Base-by-base conservation (phyloP, 2,797 vertebrate genomes). In the Adelosebastes latens region DNA sequence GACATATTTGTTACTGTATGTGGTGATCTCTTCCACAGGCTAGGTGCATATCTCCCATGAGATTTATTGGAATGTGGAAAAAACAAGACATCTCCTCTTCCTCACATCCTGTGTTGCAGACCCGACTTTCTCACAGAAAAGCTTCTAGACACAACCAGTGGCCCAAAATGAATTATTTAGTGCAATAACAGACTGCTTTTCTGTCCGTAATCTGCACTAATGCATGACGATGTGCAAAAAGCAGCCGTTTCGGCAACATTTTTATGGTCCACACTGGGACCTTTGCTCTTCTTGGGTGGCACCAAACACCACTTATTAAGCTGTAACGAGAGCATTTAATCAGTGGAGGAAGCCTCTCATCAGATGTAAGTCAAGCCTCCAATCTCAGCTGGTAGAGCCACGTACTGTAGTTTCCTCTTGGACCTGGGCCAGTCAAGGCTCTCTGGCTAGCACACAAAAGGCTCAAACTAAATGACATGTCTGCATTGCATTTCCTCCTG, bases 61-160 rank as follows among this genome's bases (percentile, higher is more conserved):
- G 88, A 88, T 53, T 82, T 36, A 29, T 3, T 55, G 90, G 88
- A 93, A 93, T 93, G 90, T 87, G 83, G 60, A 84, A 84, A 84
- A 85, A 52, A 88, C 80, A 82, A 71, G 61, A 79, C 61, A 53
- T 71, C 79, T 81, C 60, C 75, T 71, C 27, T 20, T 80, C 27
- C 34, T 72, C 49, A 67, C 46, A 32, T 81, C 60, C 42, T 34
- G 46, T 24, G 62, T 16, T 56, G 31, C 55, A 81, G 46, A 77
- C 20, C 5, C 2, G 2, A 68, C 20, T 32, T 59, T 27, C 55
- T 24, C 2, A 71, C 22, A 56, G 24, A 63, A 60, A 59, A 55
- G 10, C 7, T 29, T 4, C 14, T 0, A 56, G 20, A 31, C 71
- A 66, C 13, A 71, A 18, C n/a, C 56, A 77, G 2, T 0, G 55